Evolutionary conservation across 2,797 vertebrate species (phyloP), one percentile per base, ranked within the genome.

Genomic region (Syngnathus rostellatus): DNA sequence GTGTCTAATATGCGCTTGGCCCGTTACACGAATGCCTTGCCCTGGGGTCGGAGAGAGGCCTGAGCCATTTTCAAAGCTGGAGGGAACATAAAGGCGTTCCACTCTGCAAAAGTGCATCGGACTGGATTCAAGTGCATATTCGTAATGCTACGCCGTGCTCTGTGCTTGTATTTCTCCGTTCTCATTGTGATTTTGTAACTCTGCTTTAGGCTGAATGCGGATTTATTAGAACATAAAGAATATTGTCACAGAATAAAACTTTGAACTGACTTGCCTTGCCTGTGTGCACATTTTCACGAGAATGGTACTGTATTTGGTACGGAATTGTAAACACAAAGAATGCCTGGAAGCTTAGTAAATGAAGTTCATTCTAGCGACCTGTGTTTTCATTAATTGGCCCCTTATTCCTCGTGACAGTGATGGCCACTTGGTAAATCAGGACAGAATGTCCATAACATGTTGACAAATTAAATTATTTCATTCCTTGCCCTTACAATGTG

Each of bases 331-430:
- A 90, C 82, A 73, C 81, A 0, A 25, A 86, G 72, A 65, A 81
- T 80, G 86, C 85, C 77, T 70, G 65, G 75, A 72, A 83, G 90
- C 74, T 73, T 80, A 31, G 31, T 31, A 82, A 87, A 85, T 84
- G 69, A 82, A 83, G 85, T 90, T 92, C 92, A 93, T 90, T 88
- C 90, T 90, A 89, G 79, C 89, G 92, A 93, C 89, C 91, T 91
- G 91, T 81, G 83, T 91, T 86, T 92, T 88, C 78, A 88, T 82
- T 93, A 93, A 95, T 92, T 93, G 92, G 89, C 79, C 91, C 91
- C 92, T 93, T 90, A 89, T 88, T 89, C 89, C 90, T 93, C 92
- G 91, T 89, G 87, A 91, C 91, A 92, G 86, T 81, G 12, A 90
- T 85, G 77, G 71, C 80, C 85, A 76, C 81, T 88, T 92, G 92